Conservation (phyloP, 2,797 vertebrate species). For the Pantherophis vulpinus region DNA sequence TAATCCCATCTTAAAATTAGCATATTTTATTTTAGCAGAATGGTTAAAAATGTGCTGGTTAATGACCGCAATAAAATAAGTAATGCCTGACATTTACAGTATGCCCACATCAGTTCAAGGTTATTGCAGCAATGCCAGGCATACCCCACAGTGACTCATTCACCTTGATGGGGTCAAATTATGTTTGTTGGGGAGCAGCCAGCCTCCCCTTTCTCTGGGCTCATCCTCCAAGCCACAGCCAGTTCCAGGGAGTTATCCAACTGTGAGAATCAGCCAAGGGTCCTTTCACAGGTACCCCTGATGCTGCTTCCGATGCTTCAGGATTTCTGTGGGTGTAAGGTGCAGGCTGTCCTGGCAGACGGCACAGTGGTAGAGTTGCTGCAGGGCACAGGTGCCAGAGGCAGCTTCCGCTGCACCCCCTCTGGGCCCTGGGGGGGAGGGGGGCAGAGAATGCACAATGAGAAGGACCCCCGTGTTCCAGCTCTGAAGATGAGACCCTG, state of each 20-base stretch:
- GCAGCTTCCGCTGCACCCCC: slow-evolving; percentile 15
- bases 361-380: slow-evolving; percentile 79
- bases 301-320: slow-evolving; percentile 86
- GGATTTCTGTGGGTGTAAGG: slow-evolving; percentile 86
- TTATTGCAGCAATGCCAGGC: background rate
- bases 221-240: background rate
- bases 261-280: background rate
- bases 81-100: background rate
- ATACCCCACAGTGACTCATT: background rate
- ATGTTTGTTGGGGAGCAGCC: background rate
- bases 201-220: background rate
- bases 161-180: background rate
- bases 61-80: background rate
- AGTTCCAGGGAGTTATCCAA: background rate
- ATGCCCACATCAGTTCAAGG: background rate
- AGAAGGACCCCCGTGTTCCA: background rate
- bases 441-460: background rate
- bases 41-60: background rate
- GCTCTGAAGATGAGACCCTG: background rate
- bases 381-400: slow-evolving; percentile 59
- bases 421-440: slow-evolving; percentile 26
- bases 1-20: background rate
- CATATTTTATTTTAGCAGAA: background rate
- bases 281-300: too few species aligned
- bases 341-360: slow-evolving; percentile 78